Percentiles rank a stretch among this genome's conserved stretches.
Evolutionary conservation across 2,113 vertebrate species (phyloP).

Genomic region (rabbit (Oryctolagus cuniculus)): mOryCun1.1 NC_091446.1:82859001-82859500

Average conservation of each 20-base stretch:
- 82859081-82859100: constrained; percentile 48
- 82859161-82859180: neutral
- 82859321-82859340: neutral
- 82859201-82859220: neutral
- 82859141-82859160: neutral
- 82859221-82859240: neutral
- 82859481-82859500: neutral
- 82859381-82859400: constrained; percentile 24
- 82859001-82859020: constrained; percentile 29
- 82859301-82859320: neutral
- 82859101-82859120: constrained; percentile 20
- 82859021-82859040: neutral
- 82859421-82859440: constrained; percentile 12
- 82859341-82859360: neutral
- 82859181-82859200: neutral
- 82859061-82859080: constrained; percentile 17
- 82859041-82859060: neutral
- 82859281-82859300: neutral
- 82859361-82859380: constrained; percentile 47
- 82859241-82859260: neutral
- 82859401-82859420: constrained; percentile 34
- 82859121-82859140: neutral
- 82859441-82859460: constrained; percentile 56
- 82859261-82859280: neutral
- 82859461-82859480: neutral